Evolutionary conservation across 92 coral and sea anemone genomes (phyloP), one percentile per base, ranked within the genome.

Genomic region (Parazoanthus darwini): DNA sequence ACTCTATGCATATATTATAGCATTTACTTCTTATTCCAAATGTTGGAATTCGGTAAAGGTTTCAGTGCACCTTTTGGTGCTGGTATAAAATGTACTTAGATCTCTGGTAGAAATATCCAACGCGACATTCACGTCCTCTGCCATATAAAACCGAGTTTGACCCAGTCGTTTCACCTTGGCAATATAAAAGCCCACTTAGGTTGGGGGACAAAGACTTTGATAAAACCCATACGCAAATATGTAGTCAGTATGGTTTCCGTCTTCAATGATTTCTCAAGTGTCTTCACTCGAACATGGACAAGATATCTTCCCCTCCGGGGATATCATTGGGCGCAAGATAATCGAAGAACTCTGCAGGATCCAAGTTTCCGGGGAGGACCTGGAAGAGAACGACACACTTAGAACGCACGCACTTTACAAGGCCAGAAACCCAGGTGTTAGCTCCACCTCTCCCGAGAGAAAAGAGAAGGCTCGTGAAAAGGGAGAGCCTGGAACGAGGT

Each of bases 21-120:
- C 87, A 84, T 84, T 84, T 84, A 84, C 87, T 84, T 84, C 68
- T 43, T 54, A 84, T 84, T 84, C 87, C 87, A 84, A 84, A 84
- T 84, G 87, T 84, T 84, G 87, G 87, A 84, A 84, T 54, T 70
- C 6, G 78, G 87, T 84, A 84, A 84, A 71, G 87, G 25, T 84
- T 25, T 48, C 67, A 22, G 4, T 46, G 15, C 87, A 84, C 87
- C 87, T 25, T 70, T 18, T n/a, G 87, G 87, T 72, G 87, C 58
- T 72, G 43, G 78, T 84, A 84, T 44, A 83, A 84, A 84, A 70
- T 84, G 87, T 84, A 44, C 66, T 84, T 43, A 70, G 79, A 84
- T 84, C 87, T 84, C 79, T 84, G 59, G 79, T 84, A 84, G 67
- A 84, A 84, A 84, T 71, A 70, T 71, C 79, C 78, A 71, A 29